Conservation (phyloP, 2,888 invertebrate genomes). For the Brachyopa scutellaris region DNA sequence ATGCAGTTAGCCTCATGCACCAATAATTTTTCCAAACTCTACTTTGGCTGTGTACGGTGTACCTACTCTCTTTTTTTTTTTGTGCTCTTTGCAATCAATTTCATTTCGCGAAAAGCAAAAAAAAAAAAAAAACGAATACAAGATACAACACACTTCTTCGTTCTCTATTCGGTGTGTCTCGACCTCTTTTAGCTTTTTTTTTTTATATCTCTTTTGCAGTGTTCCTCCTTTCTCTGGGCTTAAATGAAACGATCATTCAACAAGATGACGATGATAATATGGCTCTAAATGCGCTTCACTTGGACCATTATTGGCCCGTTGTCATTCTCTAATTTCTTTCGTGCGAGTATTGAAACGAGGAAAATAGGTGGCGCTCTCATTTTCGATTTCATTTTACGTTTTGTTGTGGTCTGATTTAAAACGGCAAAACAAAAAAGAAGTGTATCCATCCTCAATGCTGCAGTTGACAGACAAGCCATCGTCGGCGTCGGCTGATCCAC, state of each 20-base stretch:
- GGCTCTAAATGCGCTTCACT: conserved; percentile 34
- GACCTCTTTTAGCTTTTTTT: conserved; percentile 66
- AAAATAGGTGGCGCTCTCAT: conserved; percentile 70
- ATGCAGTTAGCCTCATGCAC: conserved; percentile 71
- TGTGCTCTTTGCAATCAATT: conserved; percentile 9
- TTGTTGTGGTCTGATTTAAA: conserved; percentile 42
- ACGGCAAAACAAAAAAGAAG: neutral
- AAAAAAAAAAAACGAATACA: conserved; percentile 22
- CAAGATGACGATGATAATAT: conserved; percentile 43
- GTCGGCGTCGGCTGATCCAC: no score
- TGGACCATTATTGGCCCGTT: conserved; percentile 61
- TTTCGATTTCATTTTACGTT: conserved; percentile 63
- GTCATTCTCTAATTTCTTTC: conserved; percentile 69
- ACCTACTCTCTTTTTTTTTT: conserved; percentile 38
- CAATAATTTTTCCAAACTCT: conserved; percentile 72
- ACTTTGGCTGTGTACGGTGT: conserved; percentile 9
- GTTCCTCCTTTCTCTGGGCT: conserved; percentile 73
- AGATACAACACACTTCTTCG: conserved; percentile 61
- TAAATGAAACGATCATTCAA: conserved; percentile 56
- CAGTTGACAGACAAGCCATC: neutral
- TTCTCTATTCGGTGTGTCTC: conserved; percentile 61
- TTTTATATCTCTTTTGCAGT: conserved; percentile 55
- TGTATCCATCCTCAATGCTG: conserved; percentile 14
- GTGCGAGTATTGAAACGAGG: conserved; percentile 13
- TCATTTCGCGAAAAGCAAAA: conserved; percentile 46